Conservation (phyloP, 1,140 invertebrate genomes). For the Drosophila ironensis region DNA sequence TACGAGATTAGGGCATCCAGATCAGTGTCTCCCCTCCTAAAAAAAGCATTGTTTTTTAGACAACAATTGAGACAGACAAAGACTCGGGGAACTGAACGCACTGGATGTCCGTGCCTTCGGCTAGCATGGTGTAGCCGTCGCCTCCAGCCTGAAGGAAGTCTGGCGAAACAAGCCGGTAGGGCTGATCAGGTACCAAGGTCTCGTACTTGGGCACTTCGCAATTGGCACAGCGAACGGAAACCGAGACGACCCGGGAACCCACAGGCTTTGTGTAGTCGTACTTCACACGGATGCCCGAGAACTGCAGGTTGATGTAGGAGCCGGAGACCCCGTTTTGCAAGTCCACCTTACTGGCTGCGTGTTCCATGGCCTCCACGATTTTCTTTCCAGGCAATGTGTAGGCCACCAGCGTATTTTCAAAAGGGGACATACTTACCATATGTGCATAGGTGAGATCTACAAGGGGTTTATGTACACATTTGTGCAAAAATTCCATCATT, state of each 20-base stretch:
- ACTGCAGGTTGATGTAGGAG: constrained; percentile 85
- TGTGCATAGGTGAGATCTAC: constrained; percentile 86
- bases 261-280: constrained; percentile 83
- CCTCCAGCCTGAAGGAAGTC: constrained; percentile 87
- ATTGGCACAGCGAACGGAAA: constrained; percentile 85
- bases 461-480: too few species aligned
- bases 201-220: constrained; percentile 87
- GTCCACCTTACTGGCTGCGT: constrained; percentile 82
- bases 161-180: constrained; percentile 85
- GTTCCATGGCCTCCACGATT: constrained; percentile 85
- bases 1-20: constrained; percentile 68
- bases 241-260: constrained; percentile 84
- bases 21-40: constrained; percentile 54
- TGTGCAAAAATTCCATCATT: too few species aligned
- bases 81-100: constrained; percentile 14
- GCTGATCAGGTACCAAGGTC: constrained; percentile 82
- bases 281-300: constrained; percentile 83
- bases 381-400: constrained; percentile 86
- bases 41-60: constrained; percentile 1
- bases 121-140: constrained; percentile 84
- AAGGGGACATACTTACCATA: constrained; percentile 86
- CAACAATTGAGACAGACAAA: not conserved
- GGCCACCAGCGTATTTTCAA: constrained; percentile 87
- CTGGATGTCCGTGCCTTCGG: constrained; percentile 57
- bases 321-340: constrained; percentile 75